These are phyloP conservation scores for Gadus chalcogrammus DNA, from an alignment of 2,113 vertebrate species.

Conservation along the genomic window DNA sequence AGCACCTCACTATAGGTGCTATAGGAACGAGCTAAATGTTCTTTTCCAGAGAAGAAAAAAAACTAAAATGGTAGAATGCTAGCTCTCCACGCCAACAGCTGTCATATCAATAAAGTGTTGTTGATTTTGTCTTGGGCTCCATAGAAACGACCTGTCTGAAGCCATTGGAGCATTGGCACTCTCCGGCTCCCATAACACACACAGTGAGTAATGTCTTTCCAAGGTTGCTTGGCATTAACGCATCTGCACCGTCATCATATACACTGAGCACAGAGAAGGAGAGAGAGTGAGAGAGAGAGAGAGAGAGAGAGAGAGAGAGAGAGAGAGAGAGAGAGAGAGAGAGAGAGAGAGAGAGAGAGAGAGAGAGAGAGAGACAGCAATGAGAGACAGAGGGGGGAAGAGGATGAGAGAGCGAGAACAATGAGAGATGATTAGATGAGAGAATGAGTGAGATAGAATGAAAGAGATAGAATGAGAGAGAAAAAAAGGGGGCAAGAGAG, in stretches of 20 bases:
- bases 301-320: too few relatives aligned
- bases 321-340: too few relatives aligned
- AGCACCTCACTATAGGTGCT: too few relatives aligned
- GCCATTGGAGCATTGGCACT: constrained; percentile 53
- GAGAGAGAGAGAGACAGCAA: too few relatives aligned
- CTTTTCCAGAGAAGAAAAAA: background rate
- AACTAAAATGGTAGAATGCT: background rate
- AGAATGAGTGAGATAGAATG: background rate
- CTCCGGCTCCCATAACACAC: constrained; percentile 44
- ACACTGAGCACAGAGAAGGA: constrained; percentile 6
- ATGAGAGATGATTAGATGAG: too few relatives aligned
- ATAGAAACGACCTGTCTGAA: constrained; percentile 67
- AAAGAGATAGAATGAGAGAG: too few relatives aligned
- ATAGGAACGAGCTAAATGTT: too few relatives aligned
- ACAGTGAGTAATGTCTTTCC: constrained; percentile 55
- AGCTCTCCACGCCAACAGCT: constrained; percentile 42
- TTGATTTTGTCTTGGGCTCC: constrained; percentile 55
- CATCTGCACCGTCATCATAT: constrained; percentile 43
- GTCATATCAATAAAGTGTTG: constrained; percentile 52
- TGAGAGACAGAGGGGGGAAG: too few relatives aligned
- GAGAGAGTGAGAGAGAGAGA: too few relatives aligned
- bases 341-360: too few relatives aligned
- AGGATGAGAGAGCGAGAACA: too few relatives aligned
- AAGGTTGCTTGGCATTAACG: constrained; percentile 43
- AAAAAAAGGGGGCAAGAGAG: too few relatives aligned